Base-by-base conservation (phyloP, 2,888 invertebrate genomes). In the Elmis aenea region DNA sequence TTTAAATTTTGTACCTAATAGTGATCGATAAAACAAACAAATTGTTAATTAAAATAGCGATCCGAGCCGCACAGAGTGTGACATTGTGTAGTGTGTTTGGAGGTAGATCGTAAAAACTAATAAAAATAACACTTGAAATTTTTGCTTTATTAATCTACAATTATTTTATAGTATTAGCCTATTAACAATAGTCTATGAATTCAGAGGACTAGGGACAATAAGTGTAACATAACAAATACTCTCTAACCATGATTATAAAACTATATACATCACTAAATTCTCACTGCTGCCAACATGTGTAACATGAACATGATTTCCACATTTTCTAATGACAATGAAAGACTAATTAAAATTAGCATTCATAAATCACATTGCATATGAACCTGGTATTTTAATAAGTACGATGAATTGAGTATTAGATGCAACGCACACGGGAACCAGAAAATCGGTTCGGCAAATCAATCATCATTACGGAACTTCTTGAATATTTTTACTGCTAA, bases 81-180 rank as follows among this genome's bases (percentile, higher is more conserved):
- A n/a, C n/a, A n/a, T n/a, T n/a, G n/a, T n/a, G n/a, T n/a, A n/a
- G n/a, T n/a, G n/a, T n/a, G n/a, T n/a, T n/a, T n/a, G n/a, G n/a
- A n/a, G n/a, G n/a, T n/a, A n/a, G n/a, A n/a, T n/a, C n/a, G n/a
- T n/a, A n/a, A n/a, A n/a, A n/a, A n/a, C n/a, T n/a, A n/a, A n/a
- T n/a, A n/a, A n/a, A n/a, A n/a, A n/a, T n/a, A n/a, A n/a, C n/a
- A n/a, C n/a, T n/a, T n/a, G n/a, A n/a, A n/a, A n/a, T n/a, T n/a
- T n/a, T n/a, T n/a, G n/a, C n/a, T n/a, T n/a, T n/a, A n/a, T 51
- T 46, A 50, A 38, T 50, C 50, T 52, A 52, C 57, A 57, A 46
- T 51, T 44, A 40, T 46, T 38, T 48, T 48, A 51, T 54, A 51
- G 50, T 52, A 54, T 51, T 54, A 45, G 49, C 48, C 51, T 52